Evolutionary conservation across 2,797 vertebrate genomes (phyloP).

Genomic region (Tympanoctomys barrerae): DNA sequence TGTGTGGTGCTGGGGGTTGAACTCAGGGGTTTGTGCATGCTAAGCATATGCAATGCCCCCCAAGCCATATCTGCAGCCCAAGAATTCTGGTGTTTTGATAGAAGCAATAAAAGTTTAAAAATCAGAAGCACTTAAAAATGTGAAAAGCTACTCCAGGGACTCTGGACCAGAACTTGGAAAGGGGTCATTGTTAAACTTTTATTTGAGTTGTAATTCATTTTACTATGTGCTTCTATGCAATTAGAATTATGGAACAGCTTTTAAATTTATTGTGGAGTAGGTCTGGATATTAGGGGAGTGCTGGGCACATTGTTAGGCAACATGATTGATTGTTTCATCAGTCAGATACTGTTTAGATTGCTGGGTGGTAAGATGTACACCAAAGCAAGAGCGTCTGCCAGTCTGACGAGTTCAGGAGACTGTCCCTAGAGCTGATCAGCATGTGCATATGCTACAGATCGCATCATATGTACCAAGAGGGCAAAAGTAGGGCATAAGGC

Average conservation of each 20-base stretch:
- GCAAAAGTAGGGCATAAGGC: neutral
- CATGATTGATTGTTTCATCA: neutral
- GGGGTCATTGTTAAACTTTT: neutral
- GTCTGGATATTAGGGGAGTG: neutral
- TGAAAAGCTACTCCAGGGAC: neutral
- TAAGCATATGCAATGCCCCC: neutral
- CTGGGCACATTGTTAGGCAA: neutral
- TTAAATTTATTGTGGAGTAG: neutral
- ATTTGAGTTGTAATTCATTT: neutral
- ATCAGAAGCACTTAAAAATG: constrained; percentile 11
- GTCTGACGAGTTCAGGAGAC: neutral
- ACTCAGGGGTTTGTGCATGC: neutral
- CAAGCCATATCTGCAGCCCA: neutral
- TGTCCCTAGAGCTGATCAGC: neutral
- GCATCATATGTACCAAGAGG: neutral
- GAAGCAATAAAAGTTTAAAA: neutral
- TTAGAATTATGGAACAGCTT: neutral
- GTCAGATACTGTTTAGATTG: neutral
- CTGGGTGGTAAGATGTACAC: neutral
- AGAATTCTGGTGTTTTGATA: neutral
- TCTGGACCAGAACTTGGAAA: neutral
- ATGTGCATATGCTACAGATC: fast-evolving
- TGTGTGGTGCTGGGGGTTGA: neutral
- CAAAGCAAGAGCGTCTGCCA: neutral
- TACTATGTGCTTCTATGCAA: neutral